Evolutionary conservation across 2,113 vertebrate genomes (phyloP).

Genomic region (Hemicordylus capensis): DNA sequence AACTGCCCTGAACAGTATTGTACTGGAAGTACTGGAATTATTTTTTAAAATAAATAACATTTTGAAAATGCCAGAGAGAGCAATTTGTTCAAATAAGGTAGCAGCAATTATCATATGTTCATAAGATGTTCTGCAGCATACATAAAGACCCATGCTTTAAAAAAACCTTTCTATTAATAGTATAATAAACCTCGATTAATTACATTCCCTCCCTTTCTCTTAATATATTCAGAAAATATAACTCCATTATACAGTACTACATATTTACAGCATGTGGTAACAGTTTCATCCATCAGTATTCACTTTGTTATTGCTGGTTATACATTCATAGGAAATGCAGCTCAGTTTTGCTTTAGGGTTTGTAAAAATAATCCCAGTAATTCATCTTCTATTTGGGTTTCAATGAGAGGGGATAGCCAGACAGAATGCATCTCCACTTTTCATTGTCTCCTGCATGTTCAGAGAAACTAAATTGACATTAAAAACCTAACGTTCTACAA

Average conservation of each 20-base stretch:
- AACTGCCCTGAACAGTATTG: no score
- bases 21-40: no score
- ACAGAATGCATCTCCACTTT: neutral
- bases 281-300: constrained; percentile 31
- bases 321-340: neutral
- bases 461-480: neutral
- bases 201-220: constrained; percentile 45
- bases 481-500: neutral
- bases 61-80: constrained; percentile 23
- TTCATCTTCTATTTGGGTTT: constrained; percentile 8
- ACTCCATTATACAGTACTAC: constrained; percentile 20
- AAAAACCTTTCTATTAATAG: constrained; percentile 28
- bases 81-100: constrained; percentile 9
- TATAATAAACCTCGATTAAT: constrained; percentile 42
- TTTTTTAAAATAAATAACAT: no score
- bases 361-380: constrained; percentile 1
- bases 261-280: constrained; percentile 43
- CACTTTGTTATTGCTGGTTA: constrained; percentile 5
- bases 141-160: constrained; percentile 30
- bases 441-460: neutral
- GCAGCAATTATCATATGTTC: neutral
- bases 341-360: constrained; percentile 7
- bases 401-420: neutral
- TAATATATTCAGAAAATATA: constrained; percentile 14
- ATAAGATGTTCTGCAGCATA: neutral